These are phyloP conservation scores for Corynorhinus townsendii DNA, from an alignment of 2,113 vertebrate genomes.

Conservation along the genomic window DNA sequence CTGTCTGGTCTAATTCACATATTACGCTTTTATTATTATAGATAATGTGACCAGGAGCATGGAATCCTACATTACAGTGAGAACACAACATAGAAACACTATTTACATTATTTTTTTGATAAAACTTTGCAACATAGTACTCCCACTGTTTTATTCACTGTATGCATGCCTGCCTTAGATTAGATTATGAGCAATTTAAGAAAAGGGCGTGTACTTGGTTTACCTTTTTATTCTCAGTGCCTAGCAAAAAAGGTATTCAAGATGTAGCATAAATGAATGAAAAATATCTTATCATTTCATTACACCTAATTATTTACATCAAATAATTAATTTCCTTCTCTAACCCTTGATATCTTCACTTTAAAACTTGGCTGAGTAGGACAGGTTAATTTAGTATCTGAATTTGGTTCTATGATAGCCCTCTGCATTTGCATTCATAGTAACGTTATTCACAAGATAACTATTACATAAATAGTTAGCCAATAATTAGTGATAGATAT, in stretches of 20 bases:
- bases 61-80: not conserved
- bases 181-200: not conserved
- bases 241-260: not conserved
- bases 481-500: not conserved
- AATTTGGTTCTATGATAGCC: not conserved
- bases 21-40: too few species aligned
- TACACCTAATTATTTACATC: not conserved
- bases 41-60: not conserved
- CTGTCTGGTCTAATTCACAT: too few species aligned
- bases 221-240: not conserved
- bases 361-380: not conserved
- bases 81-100: not conserved
- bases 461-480: not conserved
- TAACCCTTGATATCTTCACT: not conserved
- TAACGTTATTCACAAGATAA: not conserved
- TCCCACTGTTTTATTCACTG: not conserved
- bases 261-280: not conserved
- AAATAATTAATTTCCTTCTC: not conserved
- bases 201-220: not conserved
- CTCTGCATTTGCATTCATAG: not conserved
- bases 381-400: not conserved
- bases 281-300: not conserved
- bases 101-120: not conserved
- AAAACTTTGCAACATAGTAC: not conserved
- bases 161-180: not conserved